Evolutionary conservation across 1,140 invertebrate species (phyloP), one percentile per base, ranked within the genome.

Genomic region (Zaprionus camerounensis): DNA sequence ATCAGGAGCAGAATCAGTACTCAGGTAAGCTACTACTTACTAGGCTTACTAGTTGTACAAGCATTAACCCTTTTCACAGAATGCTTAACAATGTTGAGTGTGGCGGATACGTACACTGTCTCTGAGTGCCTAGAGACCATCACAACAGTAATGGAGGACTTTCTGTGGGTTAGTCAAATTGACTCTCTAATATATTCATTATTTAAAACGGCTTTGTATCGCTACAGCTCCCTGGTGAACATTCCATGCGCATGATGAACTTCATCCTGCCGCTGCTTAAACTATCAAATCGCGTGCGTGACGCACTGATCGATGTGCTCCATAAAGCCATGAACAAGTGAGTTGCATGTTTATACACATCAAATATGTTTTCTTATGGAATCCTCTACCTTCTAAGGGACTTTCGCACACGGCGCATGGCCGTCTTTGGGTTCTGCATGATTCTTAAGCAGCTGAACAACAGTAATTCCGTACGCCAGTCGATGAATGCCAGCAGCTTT

Each of bases 201-300:
- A n/a, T 12, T 46, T 11, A 9, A 3, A 26, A 17, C 4, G 17
- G 1, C 5, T 20, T 34, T 22, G 3, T 38, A 28, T 26, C 15
- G 1, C 2, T 12, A n/a, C 1, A 92, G 92, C 58, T 92, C 15
- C 91, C 92, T 20, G 91, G 91, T 2, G 88, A 92, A 17, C 87
- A 92, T 72, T 84, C 91, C 11, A 92, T 92, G 91, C 82, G 91
- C n/a, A 92, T 92, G 92, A 92, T 92, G 92, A 82, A 86, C 55
- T 92, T 92, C 15, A 92, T 92, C 53, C 65, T 92, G 31, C 92
- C 92, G 0, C 34, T 92, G 13, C 56, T 92, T 0, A 92, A 91
- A 58, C 73, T 92, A 24, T 92, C 92, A 0, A 80, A 78, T 70
- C 68, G 72, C 22, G 79, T 92, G 15, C 88, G 92, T 1, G 92